A percentile compares a stretch with the other conserved stretches of the same genome.
phyloP scores from a whole-genome alignment of 2,797 vertebrate genomes.

The Acanthis flammea region DNA sequence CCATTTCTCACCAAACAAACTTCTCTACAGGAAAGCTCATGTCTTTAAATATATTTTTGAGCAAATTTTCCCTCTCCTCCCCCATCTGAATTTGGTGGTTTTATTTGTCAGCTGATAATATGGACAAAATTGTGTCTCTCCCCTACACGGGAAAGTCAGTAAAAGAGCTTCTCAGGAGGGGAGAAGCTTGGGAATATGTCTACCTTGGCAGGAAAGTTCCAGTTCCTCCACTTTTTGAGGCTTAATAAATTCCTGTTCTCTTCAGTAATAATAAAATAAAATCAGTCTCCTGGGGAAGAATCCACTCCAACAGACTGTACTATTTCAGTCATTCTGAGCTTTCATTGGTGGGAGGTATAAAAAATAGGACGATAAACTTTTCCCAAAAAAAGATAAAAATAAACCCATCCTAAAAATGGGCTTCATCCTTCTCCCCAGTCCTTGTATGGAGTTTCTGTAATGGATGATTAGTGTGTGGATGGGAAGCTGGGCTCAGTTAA shows the following conservation, averaged over 20 bases:
- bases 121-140: conserved; percentile 4
- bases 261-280: conserved; percentile 45
- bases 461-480: neutral
- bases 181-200: conserved; percentile 19
- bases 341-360: conserved; percentile 24
- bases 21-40: conserved; percentile 11
- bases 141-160: conserved; percentile 32
- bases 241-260: conserved; percentile 44
- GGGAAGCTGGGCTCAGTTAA: neutral
- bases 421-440: neutral
- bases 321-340: conserved; percentile 45
- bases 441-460: conserved; percentile 41
- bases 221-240: conserved; percentile 38
- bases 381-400: conserved; percentile 57
- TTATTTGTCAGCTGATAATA: conserved; percentile 47
- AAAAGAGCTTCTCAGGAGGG: conserved; percentile 50
- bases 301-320: neutral
- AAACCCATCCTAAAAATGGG: conserved; percentile 36
- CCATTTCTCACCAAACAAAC: conserved; percentile 60
- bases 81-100: conserved; percentile 2
- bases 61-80: neutral
- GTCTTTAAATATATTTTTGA: conserved; percentile 46
- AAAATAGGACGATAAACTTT: neutral
- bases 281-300: conserved; percentile 43
- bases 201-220: conserved; percentile 58